Base-by-base conservation (phyloP, 2,797 vertebrate genomes). In the Xerus rutilus region DNA sequence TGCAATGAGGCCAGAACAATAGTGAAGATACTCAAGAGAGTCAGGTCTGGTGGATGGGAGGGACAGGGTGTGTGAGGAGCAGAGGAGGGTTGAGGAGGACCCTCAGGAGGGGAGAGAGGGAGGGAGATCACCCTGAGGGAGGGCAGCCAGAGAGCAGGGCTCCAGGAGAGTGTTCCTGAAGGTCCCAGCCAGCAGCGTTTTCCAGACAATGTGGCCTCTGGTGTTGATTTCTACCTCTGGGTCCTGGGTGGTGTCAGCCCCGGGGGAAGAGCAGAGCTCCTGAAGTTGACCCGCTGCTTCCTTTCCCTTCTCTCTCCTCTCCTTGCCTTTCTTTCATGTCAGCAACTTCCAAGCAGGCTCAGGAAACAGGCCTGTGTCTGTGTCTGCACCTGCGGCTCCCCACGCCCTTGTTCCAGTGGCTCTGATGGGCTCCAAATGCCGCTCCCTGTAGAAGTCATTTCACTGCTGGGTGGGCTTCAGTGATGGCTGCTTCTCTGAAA, bases 401-500 rank as follows among this genome's bases (percentile, higher is more conserved):
- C 0, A 32, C 32, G 10, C 30, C 20, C 11, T 0, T 0, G 3
- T 64, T 15, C 52, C 72, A 20, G 3, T 7, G 4, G 1, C 21
- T 32, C 15, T 5, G 2, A 11, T 6, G 14, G 1, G 0, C 13
- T 32, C 54, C 30, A 15, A 28, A 35, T 0, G 0, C 5, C 1
- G 54, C 47, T 81, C 8, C 35, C 70, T 5, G 1, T 1, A 7
- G 35, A 70, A 5, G 39, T 17, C 52, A 2, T 18, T 43, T 72
- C 20, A 20, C 74, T 45, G 4, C 39, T 30, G 0, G 0, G 21
- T 8, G 84, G 45, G 32, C 74, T 32, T n/a, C 1, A 0, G 49
- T 18, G 49, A 54, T 32, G 0, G 1, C 17, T 1, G 67, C 6
- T 23, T 25, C 59, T 35, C 17, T 4, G 20, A 7, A 23, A 32